Evolutionary conservation across 1,140 invertebrate genomes (phyloP).

Genomic region (Heliothis subflexa): DNA sequence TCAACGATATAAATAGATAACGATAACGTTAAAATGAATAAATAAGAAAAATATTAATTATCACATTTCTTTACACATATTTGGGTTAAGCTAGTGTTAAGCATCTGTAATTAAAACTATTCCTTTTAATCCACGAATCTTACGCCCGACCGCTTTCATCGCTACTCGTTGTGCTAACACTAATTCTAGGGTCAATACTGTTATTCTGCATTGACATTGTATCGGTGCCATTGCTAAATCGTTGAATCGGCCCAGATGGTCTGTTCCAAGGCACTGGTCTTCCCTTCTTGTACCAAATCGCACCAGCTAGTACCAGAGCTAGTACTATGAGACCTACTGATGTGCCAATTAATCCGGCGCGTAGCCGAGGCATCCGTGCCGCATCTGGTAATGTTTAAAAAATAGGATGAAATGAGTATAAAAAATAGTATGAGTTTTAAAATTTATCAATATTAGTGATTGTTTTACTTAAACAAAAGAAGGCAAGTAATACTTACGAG

Average conservation of each 20-base stretch:
- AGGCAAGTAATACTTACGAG: no score
- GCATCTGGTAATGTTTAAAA: background rate
- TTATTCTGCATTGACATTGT: background rate
- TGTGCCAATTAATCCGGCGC: slow-evolving; percentile 69
- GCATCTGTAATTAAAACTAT: no score
- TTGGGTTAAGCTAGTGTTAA: no score
- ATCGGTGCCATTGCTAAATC: background rate
- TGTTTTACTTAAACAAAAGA: no score
- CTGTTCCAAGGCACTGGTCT: slow-evolving; percentile 37
- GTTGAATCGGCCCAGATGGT: background rate
- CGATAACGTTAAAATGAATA: no score
- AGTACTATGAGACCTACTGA: slow-evolving; percentile 59
- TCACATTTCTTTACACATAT: no score
- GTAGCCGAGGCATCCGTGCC: slow-evolving; percentile 35
- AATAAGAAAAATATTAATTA: no score
- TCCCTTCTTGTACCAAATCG: slow-evolving; percentile 61
- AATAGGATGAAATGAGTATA: no score
- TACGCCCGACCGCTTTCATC: background rate
- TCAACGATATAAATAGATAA: no score
- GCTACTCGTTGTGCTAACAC: slow-evolving; percentile 13
- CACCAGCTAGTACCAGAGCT: slow-evolving; percentile 55
- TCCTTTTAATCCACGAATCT: background rate
- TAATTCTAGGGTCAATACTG: background rate
- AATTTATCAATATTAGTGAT: no score
- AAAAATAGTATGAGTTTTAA: no score